Evolutionary conservation across 2,113 vertebrate species (phyloP).

Genomic region (Zapornia atra): DNA sequence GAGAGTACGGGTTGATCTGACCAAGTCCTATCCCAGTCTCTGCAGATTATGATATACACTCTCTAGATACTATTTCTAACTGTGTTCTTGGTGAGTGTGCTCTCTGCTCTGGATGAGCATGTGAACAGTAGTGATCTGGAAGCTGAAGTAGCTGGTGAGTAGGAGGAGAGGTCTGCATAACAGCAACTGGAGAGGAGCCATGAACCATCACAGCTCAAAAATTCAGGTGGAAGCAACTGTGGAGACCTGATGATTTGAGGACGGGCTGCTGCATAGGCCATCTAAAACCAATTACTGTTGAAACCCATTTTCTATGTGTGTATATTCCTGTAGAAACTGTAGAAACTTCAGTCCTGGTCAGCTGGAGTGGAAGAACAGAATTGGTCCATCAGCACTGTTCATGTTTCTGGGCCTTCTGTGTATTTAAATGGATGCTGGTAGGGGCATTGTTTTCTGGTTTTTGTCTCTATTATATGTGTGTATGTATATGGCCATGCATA

Average conservation of each 20-base stretch:
- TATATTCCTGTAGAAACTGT: background rate
- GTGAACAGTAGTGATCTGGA: background rate
- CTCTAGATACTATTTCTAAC: background rate
- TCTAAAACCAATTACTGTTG: background rate
- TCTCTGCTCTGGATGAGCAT: background rate
- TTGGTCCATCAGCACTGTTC: rapidly evolving
- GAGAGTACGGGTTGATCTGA: too few species aligned
- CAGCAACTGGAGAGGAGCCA: background rate
- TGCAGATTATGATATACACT: background rate
- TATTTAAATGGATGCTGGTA: background rate
- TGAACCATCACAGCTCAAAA: background rate
- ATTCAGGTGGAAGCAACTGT: background rate
- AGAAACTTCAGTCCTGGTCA: background rate
- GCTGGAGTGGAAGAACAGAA: background rate
- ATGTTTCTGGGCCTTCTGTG: background rate
- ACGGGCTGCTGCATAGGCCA: background rate
- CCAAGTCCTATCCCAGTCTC: rapidly evolving
- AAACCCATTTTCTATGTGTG: rapidly evolving
- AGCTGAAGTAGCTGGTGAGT: background rate
- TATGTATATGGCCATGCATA: background rate
- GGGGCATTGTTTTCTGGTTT: background rate
- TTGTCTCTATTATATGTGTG: background rate
- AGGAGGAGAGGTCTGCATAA: background rate
- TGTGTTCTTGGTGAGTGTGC: background rate
- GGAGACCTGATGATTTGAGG: background rate